A percentile compares a stretch with the other conserved stretches of the same genome.
phyloP scores from a whole-genome alignment of 2,797 vertebrate genomes.

The Jordanella pulchra region DNA sequence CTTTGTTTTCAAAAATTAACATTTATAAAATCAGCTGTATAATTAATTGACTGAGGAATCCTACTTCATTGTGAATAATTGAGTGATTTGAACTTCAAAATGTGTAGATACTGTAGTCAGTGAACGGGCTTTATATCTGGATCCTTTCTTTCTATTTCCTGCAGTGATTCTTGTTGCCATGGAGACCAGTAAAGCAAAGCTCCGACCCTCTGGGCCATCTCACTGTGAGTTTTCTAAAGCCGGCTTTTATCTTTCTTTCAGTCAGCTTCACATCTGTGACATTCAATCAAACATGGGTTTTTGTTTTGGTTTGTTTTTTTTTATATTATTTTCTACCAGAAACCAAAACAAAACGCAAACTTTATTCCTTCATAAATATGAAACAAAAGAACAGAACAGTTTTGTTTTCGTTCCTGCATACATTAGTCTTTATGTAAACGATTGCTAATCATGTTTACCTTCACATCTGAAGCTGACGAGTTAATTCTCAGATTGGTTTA shows the following conservation, averaged over 20 bases:
- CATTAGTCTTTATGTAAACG: neutral
- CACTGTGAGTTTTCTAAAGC: neutral
- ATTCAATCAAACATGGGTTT: neutral
- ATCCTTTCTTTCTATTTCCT: neutral
- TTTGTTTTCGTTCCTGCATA: too few species aligned
- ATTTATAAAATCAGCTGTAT: neutral
- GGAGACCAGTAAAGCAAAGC: conserved; percentile 1
- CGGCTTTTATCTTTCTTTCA: neutral
- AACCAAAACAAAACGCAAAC: neutral
- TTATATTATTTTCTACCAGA: neutral
- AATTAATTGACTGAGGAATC: neutral
- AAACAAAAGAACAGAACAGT: neutral
- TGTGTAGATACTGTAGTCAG: neutral
- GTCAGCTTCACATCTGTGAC: neutral
- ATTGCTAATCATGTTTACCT: conserved; percentile 10
- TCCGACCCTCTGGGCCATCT: neutral
- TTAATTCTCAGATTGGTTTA: conserved; percentile 33
- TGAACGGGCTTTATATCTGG: neutral
- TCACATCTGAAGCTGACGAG: conserved; percentile 22
- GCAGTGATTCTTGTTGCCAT: conserved; percentile 10
- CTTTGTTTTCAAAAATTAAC: too few species aligned
- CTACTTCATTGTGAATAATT: neutral
- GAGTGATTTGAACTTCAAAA: neutral
- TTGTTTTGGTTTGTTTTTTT: neutral
- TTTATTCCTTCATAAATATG: neutral